phyloP scores from a whole-genome alignment of 2,113 vertebrate species.

The Myotis davidii region DNA sequence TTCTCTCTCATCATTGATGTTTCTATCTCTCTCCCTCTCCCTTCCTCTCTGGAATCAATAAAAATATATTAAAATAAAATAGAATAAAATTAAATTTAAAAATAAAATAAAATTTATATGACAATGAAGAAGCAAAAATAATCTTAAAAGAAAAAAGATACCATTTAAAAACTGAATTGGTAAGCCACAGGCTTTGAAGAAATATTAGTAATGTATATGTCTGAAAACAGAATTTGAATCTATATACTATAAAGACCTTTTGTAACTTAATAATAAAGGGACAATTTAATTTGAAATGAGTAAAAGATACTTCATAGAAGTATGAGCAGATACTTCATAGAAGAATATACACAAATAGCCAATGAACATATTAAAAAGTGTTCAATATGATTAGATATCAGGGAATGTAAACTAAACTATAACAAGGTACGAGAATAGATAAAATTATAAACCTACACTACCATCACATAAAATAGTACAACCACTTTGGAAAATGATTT shows the following conservation, averaged over 20 bases:
- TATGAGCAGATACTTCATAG: neutral
- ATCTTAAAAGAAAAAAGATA: neutral
- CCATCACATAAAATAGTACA: neutral
- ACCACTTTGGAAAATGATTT: neutral
- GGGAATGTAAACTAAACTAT: neutral
- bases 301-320: neutral
- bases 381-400: neutral
- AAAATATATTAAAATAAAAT: too few relatives aligned
- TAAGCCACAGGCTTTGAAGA: neutral
- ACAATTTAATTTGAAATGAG: neutral
- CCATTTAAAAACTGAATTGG: neutral
- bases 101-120: neutral
- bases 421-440: neutral
- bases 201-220: neutral
- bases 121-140: constrained; percentile 9
- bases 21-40: too few relatives aligned
- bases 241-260: neutral
- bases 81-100: neutral
- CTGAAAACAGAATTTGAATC: neutral
- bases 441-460: neutral
- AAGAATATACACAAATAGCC: neutral
- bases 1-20: too few relatives aligned
- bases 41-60: too few relatives aligned
- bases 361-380: neutral
- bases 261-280: neutral